phyloP scores from a whole-genome alignment of 2,888 invertebrate genomes.

The Torymus auratus region DNA sequence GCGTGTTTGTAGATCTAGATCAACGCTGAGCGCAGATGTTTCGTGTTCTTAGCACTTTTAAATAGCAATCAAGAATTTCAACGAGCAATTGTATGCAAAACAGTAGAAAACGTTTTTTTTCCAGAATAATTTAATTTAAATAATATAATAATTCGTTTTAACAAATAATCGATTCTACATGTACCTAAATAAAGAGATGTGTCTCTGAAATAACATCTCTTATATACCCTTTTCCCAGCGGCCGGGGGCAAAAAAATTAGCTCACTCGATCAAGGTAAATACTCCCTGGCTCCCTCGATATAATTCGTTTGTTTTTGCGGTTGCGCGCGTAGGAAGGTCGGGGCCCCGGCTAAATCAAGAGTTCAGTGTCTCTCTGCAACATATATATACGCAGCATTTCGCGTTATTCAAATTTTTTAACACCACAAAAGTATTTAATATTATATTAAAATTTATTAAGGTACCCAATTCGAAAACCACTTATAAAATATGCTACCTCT shows the following conservation, averaged over 20 bases:
- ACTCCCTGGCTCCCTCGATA: conserved; percentile 21
- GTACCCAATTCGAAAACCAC: no score
- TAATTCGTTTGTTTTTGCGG: conserved; percentile 35
- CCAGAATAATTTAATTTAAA: neutral
- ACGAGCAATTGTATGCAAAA: neutral
- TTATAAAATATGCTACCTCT: no score
- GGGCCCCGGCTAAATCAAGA: neutral
- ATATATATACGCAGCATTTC: neutral
- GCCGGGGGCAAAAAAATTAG: conserved; percentile 5
- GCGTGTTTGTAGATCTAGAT: conserved; percentile 45
- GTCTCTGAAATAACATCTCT: neutral
- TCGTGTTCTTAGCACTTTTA: conserved; percentile 31
- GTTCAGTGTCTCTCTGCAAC: neutral
- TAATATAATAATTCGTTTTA: neutral
- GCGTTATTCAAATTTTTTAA: no score
- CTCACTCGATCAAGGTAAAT: conserved; percentile 35
- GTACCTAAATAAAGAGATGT: neutral
- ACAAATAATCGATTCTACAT: neutral
- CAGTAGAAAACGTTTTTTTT: no score
- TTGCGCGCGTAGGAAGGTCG: neutral
- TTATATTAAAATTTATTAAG: no score
- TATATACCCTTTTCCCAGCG: neutral
- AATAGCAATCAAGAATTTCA: conserved; percentile 33
- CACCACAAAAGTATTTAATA: no score
- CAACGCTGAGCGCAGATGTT: conserved; percentile 38